Evolutionary conservation across 1,140 invertebrate species (phyloP).

Genomic region (Parasteatoda tepidariorum): DNA sequence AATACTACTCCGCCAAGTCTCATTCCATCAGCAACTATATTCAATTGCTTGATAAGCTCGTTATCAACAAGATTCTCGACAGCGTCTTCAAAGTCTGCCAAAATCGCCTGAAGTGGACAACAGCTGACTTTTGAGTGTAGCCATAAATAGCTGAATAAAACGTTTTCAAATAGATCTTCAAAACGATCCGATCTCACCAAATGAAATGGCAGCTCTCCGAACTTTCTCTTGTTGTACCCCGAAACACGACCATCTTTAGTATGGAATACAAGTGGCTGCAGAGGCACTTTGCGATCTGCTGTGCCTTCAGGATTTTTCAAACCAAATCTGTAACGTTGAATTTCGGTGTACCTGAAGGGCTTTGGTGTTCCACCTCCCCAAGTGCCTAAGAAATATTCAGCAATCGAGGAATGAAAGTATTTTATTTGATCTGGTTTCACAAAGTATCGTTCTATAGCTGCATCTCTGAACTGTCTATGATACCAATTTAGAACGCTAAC

Average conservation of each 20-base stretch:
- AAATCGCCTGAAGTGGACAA: conserved; percentile 92
- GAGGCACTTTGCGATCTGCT: conserved; percentile 94
- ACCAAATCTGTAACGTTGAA: conserved; percentile 84
- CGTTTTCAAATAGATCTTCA: conserved; percentile 91
- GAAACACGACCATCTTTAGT: conserved; percentile 87
- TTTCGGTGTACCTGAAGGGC: conserved; percentile 96
- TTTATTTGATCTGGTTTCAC: conserved; percentile 96
- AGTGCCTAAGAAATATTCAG: conserved; percentile 96
- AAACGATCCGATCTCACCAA: conserved; percentile 89
- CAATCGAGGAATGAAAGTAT: conserved; percentile 97
- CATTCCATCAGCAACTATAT: conserved; percentile 86
- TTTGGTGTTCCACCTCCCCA: conserved; percentile 95
- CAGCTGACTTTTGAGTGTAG: conserved; percentile 94
- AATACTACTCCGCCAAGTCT: conserved; percentile 91
- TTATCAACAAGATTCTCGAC: conserved; percentile 86
- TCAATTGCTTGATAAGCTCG: conserved; percentile 79
- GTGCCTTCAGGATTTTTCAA: conserved; percentile 87
- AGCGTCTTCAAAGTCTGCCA: conserved; percentile 96
- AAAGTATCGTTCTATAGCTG: conserved; percentile 94
- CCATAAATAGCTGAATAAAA: conserved; percentile 98
- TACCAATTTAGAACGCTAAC: conserved; percentile 99
- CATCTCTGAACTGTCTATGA: conserved; percentile 94
- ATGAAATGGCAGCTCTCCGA: conserved; percentile 95
- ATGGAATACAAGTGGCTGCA: conserved; percentile 93
- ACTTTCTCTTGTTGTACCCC: conserved; percentile 89